A percentile compares a stretch with the other conserved stretches of the same genome.
These are phyloP conservation scores for Taphrorychus bicolor DNA, from an alignment of 2,888 invertebrate species.

Conservation along the genomic window DNA sequence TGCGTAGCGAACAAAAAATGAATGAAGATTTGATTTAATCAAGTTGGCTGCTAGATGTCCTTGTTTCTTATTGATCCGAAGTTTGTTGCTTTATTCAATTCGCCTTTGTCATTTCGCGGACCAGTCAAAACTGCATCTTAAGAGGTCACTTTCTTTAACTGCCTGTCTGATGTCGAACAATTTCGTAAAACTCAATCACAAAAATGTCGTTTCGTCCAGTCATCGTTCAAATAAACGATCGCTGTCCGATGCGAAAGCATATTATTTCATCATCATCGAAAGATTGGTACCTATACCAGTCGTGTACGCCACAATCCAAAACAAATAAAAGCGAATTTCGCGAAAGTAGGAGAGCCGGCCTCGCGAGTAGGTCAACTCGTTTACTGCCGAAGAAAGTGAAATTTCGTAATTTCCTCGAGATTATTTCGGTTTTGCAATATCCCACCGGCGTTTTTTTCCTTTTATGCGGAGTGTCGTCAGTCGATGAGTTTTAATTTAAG, in stretches of 20 bases:
- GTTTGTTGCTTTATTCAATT: too few relatives aligned
- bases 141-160: too few relatives aligned
- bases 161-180: too few relatives aligned
- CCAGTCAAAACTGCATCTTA: too few relatives aligned
- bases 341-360: slow-evolving; percentile 50
- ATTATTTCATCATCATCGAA: not conserved
- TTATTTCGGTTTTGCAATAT: not conserved
- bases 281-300: not conserved
- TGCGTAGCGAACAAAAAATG: not conserved
- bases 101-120: too few relatives aligned
- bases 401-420: slow-evolving; percentile 33
- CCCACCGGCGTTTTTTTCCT: slow-evolving; percentile 4
- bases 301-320: slow-evolving; percentile 13
- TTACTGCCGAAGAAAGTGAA: slow-evolving; percentile 36
- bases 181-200: not conserved
- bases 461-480: too few relatives aligned
- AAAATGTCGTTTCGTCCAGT: not conserved
- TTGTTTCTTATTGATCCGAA: not conserved
- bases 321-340: slow-evolving; percentile 44
- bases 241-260: not conserved
- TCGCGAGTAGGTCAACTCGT: slow-evolving; percentile 46
- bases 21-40: not conserved
- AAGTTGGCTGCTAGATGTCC: not conserved
- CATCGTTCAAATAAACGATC: not conserved
- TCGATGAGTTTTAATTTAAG: too few relatives aligned